These are phyloP conservation scores for Tetheella fluctuosa DNA, from an alignment of 2,888 invertebrate species.

Conservation along the genomic window DNA sequence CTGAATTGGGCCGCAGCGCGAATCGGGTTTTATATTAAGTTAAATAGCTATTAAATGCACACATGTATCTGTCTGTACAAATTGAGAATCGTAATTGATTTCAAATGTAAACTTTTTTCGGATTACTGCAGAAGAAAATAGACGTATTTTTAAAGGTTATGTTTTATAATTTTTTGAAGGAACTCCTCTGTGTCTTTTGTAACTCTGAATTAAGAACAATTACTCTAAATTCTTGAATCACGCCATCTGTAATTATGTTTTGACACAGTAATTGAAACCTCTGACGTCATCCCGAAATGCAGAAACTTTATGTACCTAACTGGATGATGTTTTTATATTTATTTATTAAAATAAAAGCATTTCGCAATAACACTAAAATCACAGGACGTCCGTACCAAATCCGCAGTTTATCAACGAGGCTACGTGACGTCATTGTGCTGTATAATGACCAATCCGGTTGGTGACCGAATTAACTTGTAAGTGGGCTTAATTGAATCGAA, in stretches of 20 bases:
- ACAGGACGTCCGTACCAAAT: constrained; percentile 42
- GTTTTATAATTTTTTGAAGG: too few relatives aligned
- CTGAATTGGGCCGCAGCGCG: constrained; percentile 39
- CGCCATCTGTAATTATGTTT: too few relatives aligned
- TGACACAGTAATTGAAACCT: too few relatives aligned
- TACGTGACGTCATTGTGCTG: constrained; percentile 50
- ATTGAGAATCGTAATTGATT: not conserved
- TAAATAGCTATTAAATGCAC: constrained; percentile 11
- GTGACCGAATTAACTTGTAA: constrained; percentile 35
- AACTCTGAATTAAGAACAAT: too few relatives aligned
- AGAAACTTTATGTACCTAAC: too few relatives aligned
- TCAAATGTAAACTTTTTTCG: not conserved
- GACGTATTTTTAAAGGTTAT: too few relatives aligned
- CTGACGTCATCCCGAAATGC: too few relatives aligned
- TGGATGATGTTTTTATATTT: too few relatives aligned
- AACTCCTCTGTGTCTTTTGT: too few relatives aligned
- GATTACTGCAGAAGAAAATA: too few relatives aligned
- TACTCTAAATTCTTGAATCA: too few relatives aligned
- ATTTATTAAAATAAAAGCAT: not conserved
- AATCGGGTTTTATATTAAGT: constrained; percentile 28
- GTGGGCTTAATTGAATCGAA: constrained; percentile 15
- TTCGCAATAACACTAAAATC: constrained; percentile 27
- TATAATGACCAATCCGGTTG: constrained; percentile 40
- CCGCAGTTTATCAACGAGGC: constrained; percentile 55
- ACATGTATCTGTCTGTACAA: not conserved